These are phyloP conservation scores for Lycaon pictus DNA, from an alignment of 2,113 vertebrate genomes.

Conservation along the genomic window DNA sequence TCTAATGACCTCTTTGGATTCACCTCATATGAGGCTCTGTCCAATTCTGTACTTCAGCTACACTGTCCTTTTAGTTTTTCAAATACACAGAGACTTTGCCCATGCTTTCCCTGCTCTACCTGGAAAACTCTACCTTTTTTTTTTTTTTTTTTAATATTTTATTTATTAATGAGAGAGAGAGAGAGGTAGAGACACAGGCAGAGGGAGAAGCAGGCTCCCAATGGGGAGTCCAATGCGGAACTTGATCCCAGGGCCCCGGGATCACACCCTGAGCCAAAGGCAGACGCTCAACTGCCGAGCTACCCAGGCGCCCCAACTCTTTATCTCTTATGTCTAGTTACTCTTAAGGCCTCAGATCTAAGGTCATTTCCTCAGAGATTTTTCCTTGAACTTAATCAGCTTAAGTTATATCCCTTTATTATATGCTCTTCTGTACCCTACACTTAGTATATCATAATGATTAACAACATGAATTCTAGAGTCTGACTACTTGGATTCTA, in stretches of 20 bases:
- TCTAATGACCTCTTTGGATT: background rate
- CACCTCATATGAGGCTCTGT: background rate
- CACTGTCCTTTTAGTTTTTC: background rate
- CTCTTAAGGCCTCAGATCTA: slow-evolving; percentile 9
- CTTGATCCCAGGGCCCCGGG: background rate
- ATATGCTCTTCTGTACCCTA: background rate
- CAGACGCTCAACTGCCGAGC: background rate
- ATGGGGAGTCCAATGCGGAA: background rate
- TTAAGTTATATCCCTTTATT: background rate
- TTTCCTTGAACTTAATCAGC: background rate
- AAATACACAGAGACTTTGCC: background rate
- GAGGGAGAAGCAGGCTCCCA: background rate
- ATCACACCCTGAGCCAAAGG: background rate
- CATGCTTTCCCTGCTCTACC: background rate
- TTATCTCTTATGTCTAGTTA: background rate
- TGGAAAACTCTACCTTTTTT: background rate
- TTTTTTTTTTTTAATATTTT: background rate
- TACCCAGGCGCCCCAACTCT: background rate
- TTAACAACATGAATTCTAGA: slow-evolving; percentile 12
- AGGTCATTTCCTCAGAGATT: background rate
- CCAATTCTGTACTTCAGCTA: background rate
- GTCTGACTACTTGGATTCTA: background rate
- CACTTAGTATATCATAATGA: background rate
- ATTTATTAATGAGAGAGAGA: background rate
- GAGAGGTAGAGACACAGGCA: background rate